Percentiles rank a stretch among this genome's conserved stretches.
phyloP scores from a whole-genome alignment of 2,797 vertebrate genomes.

The Percopsis omiscomaycus region DNA sequence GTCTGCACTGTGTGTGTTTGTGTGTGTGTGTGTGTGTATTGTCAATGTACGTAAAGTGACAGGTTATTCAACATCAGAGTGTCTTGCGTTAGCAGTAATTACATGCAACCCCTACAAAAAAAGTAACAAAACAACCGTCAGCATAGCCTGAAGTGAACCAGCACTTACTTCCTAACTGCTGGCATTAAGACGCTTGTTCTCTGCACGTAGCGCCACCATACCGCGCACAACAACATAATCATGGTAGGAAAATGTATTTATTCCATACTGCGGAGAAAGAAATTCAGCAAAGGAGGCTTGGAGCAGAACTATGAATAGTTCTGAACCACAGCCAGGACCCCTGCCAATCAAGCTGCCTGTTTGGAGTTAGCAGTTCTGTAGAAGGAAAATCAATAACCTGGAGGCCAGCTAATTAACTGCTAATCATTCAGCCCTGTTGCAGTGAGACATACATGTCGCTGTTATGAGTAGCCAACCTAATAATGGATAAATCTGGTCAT shows the following conservation, averaged over 20 bases:
- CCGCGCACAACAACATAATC: neutral
- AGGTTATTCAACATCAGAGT: neutral
- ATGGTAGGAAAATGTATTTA: neutral
- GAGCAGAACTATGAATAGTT: neutral
- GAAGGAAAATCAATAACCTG: slow-evolving; percentile 70
- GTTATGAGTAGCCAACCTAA: slow-evolving; percentile 65
- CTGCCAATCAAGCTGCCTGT: slow-evolving; percentile 40
- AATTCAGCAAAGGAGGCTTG: too few relatives aligned
- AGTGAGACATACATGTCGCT: slow-evolving; percentile 60
- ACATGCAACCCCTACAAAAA: neutral
- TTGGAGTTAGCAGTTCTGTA: slow-evolving; percentile 51
- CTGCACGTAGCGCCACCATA: neutral
- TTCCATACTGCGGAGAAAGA: neutral
- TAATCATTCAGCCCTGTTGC: slow-evolving; percentile 68
- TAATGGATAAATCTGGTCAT: slow-evolving; percentile 64
- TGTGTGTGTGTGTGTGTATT: neutral
- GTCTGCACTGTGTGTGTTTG: neutral
- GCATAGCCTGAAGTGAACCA: neutral
- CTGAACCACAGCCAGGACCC: slow-evolving; percentile 11
- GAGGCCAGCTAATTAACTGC: slow-evolving; percentile 71
- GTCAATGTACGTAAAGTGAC: slow-evolving; percentile 3
- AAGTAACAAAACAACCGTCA: neutral
- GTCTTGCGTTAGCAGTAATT: neutral
- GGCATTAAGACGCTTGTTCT: neutral
- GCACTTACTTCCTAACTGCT: neutral